Conservation (phyloP, 1,140 invertebrate genomes). For the Oryzaephilus surinamensis region DNA sequence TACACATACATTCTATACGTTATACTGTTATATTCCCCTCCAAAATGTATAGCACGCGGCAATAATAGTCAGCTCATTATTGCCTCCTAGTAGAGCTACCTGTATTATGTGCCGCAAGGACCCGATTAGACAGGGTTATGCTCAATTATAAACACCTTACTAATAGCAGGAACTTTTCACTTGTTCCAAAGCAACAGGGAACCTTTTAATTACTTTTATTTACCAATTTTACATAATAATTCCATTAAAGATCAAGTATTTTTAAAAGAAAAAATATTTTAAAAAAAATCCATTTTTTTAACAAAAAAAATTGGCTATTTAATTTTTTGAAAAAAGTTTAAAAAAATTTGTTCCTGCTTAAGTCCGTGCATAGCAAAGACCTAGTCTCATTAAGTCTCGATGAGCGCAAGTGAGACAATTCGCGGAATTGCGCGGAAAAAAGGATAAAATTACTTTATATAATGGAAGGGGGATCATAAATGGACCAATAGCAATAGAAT, state of each 20-base stretch:
- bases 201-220: too few species aligned
- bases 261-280: not conserved
- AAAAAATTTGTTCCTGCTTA: not conserved
- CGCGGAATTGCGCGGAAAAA: not conserved
- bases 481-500: conserved; percentile 33
- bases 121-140: conserved; percentile 15
- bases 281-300: not conserved
- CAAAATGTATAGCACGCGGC: conserved; percentile 18
- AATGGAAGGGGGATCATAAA: conserved; percentile 33
- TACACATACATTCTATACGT: not conserved
- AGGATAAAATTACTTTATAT: conserved; percentile 2
- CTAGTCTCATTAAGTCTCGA: too few species aligned
- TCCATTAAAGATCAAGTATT: too few species aligned
- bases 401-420: not conserved
- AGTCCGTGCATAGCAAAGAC: conserved; percentile 4
- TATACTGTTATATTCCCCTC: not conserved
- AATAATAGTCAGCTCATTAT: conserved; percentile 34
- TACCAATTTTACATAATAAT: too few species aligned
- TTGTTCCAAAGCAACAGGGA: not conserved
- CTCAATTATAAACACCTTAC: not conserved
- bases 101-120: conserved; percentile 25
- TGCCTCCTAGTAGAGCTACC: conserved; percentile 29
- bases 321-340: too few species aligned
- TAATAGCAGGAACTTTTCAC: not conserved
- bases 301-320: not conserved